A percentile compares a stretch with the other conserved stretches of the same genome.
phyloP scores from a whole-genome alignment of 2,113 vertebrate species.

The Porphyrio hochstetteri region DNA sequence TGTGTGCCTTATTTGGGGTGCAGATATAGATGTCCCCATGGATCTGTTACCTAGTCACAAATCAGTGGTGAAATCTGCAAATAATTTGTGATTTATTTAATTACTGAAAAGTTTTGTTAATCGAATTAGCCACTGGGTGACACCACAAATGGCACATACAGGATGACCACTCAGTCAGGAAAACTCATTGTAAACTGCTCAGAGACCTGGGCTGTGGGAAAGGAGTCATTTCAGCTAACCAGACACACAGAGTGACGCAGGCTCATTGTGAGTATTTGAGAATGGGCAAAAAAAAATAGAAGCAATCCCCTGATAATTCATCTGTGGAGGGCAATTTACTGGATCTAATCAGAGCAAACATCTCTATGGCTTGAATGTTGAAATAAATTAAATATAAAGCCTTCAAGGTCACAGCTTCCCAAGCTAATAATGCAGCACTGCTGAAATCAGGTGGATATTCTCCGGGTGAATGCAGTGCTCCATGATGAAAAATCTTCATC shows the following conservation, averaged over 20 bases:
- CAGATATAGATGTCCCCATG: background rate
- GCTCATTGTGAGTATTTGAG: background rate
- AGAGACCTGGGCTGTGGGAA: background rate
- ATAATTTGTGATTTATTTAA: background rate
- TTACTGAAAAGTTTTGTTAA: background rate
- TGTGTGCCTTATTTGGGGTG: background rate
- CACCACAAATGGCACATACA: background rate
- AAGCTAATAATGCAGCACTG: conserved; percentile 41
- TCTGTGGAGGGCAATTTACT: conserved; percentile 44
- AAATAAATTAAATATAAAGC: conserved; percentile 62
- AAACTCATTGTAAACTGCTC: background rate
- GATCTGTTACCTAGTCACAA: background rate
- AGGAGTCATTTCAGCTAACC: background rate
- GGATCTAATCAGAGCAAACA: conserved; percentile 59
- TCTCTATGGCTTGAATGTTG: conserved; percentile 40
- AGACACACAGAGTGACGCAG: background rate
- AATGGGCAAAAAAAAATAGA: background rate
- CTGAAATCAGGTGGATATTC: background rate
- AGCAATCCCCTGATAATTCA: conserved; percentile 33
- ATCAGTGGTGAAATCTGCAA: background rate
- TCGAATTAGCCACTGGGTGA: background rate
- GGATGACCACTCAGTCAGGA: background rate
- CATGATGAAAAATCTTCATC: conserved; percentile 8
- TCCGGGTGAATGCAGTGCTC: background rate
- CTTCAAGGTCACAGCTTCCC: conserved; percentile 49